Evolutionary conservation across 2,113 vertebrate species (phyloP).

Genomic region (Apteryx mantelli): DNA sequence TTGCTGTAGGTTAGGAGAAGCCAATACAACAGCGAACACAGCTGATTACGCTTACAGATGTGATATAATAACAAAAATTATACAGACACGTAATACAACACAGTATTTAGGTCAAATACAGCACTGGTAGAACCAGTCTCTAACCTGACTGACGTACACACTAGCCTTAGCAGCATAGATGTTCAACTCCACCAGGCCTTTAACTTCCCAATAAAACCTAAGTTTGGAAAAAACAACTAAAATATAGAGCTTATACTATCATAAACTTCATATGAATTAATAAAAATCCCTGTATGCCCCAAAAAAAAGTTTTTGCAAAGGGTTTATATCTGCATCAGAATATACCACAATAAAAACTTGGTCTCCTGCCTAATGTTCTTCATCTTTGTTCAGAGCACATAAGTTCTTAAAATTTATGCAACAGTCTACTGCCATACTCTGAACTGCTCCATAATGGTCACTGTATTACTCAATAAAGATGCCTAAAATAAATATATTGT

Average conservation of each 20-base stretch:
- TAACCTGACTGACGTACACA: fast-evolving
- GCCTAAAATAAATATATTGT: neutral
- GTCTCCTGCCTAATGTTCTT: neutral
- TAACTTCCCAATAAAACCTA: neutral
- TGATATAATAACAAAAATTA: neutral
- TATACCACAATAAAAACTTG: fast-evolving
- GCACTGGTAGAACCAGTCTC: neutral
- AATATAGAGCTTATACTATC: fast-evolving
- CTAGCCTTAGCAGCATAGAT: neutral
- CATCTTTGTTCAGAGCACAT: neutral
- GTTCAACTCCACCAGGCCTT: neutral
- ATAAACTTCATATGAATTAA: neutral
- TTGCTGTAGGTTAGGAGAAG: neutral
- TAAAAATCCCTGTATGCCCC: neutral
- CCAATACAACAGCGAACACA: neutral
- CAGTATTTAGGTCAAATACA: neutral
- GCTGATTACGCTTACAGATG: neutral
- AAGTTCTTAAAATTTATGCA: neutral
- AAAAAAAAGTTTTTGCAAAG: neutral
- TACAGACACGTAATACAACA: neutral
- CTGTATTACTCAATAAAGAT: neutral
- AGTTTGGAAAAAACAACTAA: neutral
- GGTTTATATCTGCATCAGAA: neutral
- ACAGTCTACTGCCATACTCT: neutral
- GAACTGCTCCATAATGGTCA: neutral